Evolutionary conservation across 2,113 vertebrate genomes (phyloP).

Genomic region (Procavia capensis): DNA sequence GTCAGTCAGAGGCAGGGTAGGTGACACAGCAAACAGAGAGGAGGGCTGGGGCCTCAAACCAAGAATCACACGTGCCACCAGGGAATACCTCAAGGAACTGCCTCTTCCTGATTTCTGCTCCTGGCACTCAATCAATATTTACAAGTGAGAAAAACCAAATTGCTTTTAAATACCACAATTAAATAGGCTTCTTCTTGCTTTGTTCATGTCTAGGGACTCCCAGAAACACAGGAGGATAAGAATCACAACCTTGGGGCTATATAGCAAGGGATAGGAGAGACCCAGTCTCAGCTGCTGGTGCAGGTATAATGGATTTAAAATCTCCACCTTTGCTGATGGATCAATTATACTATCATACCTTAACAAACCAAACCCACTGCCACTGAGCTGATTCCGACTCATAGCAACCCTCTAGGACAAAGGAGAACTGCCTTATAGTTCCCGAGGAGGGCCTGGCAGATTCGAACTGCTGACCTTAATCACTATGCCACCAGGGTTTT

Average conservation of each 20-base stretch:
- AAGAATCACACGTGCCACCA: background rate
- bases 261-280: background rate
- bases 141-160: slow-evolving; percentile 50
- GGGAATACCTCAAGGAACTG: background rate
- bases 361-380: too few relatives aligned
- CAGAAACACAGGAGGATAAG: background rate
- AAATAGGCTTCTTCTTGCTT: slow-evolving; percentile 34
- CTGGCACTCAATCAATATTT: slow-evolving; percentile 57
- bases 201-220: background rate
- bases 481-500: too few relatives aligned
- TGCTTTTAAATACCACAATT: slow-evolving; percentile 59
- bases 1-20: background rate
- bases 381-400: too few relatives aligned
- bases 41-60: background rate
- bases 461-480: too few relatives aligned
- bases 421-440: too few relatives aligned
- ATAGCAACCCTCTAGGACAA: too few relatives aligned
- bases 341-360: background rate
- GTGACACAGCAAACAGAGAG: background rate
- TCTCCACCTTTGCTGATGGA: background rate
- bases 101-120: background rate
- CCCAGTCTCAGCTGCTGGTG: background rate
- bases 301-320: background rate
- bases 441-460: too few relatives aligned
- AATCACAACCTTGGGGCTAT: background rate